These are phyloP conservation scores for Cyprinodon brontotheroides DNA, from an alignment of 2,113 vertebrate genomes.

Conservation along the genomic window DNA sequence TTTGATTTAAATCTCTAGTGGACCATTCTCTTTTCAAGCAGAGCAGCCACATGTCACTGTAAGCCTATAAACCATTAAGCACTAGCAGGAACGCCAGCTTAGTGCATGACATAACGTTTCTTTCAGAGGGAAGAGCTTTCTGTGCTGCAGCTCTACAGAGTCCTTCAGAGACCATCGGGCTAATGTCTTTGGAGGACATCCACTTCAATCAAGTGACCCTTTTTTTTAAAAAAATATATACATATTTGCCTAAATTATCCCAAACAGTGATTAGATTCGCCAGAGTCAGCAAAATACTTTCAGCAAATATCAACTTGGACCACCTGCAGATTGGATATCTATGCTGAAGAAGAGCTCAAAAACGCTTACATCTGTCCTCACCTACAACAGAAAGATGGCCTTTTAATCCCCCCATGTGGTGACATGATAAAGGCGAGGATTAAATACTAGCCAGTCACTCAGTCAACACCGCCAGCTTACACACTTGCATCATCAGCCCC, in stretches of 20 bases:
- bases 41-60: slow-evolving; percentile 35
- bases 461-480: slow-evolving; percentile 24
- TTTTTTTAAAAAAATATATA: not conserved
- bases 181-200: not conserved
- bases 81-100: slow-evolving; percentile 62
- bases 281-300: not conserved
- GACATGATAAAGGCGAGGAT: slow-evolving; percentile 68
- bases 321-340: slow-evolving; percentile 8
- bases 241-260: not conserved
- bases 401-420: slow-evolving; percentile 68
- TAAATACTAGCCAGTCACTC: slow-evolving; percentile 59
- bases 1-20: slow-evolving; percentile 8
- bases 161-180: slow-evolving; percentile 16
- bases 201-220: not conserved
- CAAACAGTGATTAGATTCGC: not conserved
- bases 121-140: slow-evolving; percentile 32
- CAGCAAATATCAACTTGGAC: not conserved
- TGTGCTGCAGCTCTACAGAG: slow-evolving; percentile 3
- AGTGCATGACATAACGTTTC: slow-evolving; percentile 66
- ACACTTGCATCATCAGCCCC: slow-evolving; percentile 28
- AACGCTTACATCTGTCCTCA: slow-evolving; percentile 62
- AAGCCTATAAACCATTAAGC: slow-evolving; percentile 56
- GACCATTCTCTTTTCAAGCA: slow-evolving; percentile 13
- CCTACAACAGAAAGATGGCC: slow-evolving; percentile 52
- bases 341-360: slow-evolving; percentile 38